Conservation (phyloP, 2,113 vertebrate species). For the Thermophis baileyi region DNA sequence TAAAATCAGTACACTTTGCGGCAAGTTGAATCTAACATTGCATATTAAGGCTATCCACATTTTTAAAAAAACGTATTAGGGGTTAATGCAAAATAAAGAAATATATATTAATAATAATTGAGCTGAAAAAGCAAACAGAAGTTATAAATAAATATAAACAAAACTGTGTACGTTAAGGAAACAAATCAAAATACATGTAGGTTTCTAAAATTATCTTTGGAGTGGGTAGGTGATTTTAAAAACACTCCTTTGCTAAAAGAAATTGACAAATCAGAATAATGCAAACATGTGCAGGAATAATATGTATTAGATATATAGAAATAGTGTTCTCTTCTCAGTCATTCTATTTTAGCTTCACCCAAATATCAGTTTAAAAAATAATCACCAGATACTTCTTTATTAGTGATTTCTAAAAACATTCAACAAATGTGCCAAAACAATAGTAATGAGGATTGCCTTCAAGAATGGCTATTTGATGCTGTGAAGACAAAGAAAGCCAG, state of each 20-base stretch:
- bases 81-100: not conserved
- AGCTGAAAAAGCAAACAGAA: not conserved
- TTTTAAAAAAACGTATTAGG: not conserved
- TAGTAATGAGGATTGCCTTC: not conserved
- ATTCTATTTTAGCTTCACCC: not conserved
- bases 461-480: not conserved
- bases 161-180: not conserved
- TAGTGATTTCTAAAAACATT: not conserved
- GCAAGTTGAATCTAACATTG: not conserved
- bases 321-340: not conserved
- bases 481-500: not conserved
- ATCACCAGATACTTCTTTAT: not conserved
- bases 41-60: not conserved
- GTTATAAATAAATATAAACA: not conserved
- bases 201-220: not conserved
- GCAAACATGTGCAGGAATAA: not conserved
- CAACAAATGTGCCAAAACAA: not conserved
- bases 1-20: not conserved
- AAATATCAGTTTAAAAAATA: not conserved
- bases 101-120: not conserved
- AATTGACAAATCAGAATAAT: not conserved
- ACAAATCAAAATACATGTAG: not conserved
- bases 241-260: not conserved
- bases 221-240: not conserved
- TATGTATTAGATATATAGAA: not conserved